Evolutionary conservation across 2,797 vertebrate species (phyloP).

Genomic region (Scyliorhinus canicula): DNA sequence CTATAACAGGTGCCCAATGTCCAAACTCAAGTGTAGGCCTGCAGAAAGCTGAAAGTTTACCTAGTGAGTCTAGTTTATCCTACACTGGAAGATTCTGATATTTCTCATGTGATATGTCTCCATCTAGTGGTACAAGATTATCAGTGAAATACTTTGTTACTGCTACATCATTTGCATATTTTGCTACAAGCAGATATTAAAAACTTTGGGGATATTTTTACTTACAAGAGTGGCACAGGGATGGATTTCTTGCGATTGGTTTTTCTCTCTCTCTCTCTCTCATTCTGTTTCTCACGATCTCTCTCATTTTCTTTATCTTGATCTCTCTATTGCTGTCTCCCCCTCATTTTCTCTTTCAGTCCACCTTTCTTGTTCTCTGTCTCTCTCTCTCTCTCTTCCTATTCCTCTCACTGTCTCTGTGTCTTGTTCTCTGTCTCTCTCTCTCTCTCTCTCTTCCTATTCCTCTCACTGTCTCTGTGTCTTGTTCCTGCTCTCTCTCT

Average conservation of each 20-base stretch:
- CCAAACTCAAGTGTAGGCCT: not conserved
- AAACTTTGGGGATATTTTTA: not conserved
- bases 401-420: too few species aligned
- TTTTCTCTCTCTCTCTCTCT: not conserved
- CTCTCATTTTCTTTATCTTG: too few species aligned
- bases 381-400: not conserved
- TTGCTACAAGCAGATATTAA: not conserved
- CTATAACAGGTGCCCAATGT: not conserved
- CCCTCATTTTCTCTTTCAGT: not conserved
- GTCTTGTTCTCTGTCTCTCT: not conserved
- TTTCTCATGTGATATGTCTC: not conserved
- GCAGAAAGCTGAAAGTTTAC: not conserved
- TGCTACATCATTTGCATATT: not conserved
- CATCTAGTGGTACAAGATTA: constrained; percentile 4
- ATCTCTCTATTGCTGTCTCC: not conserved
- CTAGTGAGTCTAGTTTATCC: too few species aligned
- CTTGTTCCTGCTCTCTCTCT: not conserved
- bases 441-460: too few species aligned
- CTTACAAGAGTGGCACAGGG: not conserved
- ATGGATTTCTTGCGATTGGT: too few species aligned
- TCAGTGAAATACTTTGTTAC: not conserved
- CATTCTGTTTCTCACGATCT: not conserved
- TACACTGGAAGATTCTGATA: not conserved
- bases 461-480: too few species aligned
- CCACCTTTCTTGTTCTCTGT: not conserved